Conservation (phyloP, 1,140 invertebrate species). For the Drosophila saltans region DNA sequence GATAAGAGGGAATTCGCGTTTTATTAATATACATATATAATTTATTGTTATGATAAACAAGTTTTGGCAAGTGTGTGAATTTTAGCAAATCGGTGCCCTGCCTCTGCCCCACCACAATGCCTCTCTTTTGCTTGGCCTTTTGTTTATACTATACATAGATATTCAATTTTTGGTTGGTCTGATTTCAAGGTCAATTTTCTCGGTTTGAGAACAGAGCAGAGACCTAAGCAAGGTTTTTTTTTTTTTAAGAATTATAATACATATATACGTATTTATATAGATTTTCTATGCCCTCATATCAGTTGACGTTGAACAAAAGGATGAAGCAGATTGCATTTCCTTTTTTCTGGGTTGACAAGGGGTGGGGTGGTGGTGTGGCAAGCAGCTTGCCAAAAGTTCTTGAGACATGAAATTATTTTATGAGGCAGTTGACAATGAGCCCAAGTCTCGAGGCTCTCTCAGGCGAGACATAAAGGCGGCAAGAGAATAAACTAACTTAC, state of each 20-base stretch:
- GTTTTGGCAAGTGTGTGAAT: slow-evolving; percentile 63
- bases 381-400: slow-evolving; percentile 48
- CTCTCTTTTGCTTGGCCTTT: slow-evolving; percentile 16
- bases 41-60: slow-evolving; percentile 59
- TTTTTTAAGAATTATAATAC: slow-evolving; percentile 21
- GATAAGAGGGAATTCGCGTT: slow-evolving; percentile 26
- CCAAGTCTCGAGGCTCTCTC: slow-evolving; percentile 49
- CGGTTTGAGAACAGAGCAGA: background rate
- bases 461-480: slow-evolving; percentile 67
- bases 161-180: slow-evolving; percentile 23
- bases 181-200: slow-evolving; percentile 5
- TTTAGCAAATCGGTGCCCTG: slow-evolving; percentile 30
- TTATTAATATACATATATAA: slow-evolving; percentile 27
- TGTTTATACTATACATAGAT: slow-evolving; percentile 10
- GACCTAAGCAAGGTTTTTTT: background rate
- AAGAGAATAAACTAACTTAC: slow-evolving; percentile 5
- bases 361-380: background rate
- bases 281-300: slow-evolving; percentile 27
- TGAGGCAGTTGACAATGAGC: slow-evolving; percentile 55
- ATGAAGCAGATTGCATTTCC: slow-evolving; percentile 52
- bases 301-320: slow-evolving; percentile 64
- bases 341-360: background rate
- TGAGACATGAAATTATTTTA: slow-evolving; percentile 27
- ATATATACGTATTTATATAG: background rate
- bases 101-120: background rate